These are phyloP conservation scores for Anastatus disparis DNA, from an alignment of 1,140 invertebrate genomes.

Conservation along the genomic window DNA sequence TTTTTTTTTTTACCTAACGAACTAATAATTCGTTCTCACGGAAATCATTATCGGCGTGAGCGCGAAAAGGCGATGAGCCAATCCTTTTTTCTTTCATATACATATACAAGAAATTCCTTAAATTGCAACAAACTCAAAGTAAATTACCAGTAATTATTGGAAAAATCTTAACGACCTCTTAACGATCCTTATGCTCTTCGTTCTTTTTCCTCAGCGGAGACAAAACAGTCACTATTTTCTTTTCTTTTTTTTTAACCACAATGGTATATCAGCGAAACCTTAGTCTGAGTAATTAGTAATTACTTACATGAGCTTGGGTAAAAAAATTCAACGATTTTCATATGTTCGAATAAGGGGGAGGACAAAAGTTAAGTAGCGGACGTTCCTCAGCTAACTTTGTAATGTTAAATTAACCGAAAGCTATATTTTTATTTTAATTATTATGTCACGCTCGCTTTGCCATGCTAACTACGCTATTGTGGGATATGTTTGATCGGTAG, in stretches of 20 bases:
- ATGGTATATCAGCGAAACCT: too few species aligned
- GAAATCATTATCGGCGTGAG: constrained; percentile 46
- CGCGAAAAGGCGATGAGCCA: not conserved
- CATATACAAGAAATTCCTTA: constrained; percentile 6
- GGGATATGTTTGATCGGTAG: constrained; percentile 18
- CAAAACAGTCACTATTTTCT: constrained; percentile 6
- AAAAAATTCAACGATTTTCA: constrained; percentile 24
- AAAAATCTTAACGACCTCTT: constrained; percentile 32
- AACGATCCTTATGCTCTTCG: not conserved
- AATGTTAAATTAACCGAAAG: constrained; percentile 48
- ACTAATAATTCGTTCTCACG: constrained; percentile 48
- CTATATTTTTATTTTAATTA: constrained; percentile 49
- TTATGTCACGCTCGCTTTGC: constrained; percentile 9
- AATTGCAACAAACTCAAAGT: constrained; percentile 16
- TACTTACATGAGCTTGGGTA: not conserved
- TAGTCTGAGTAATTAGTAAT: constrained; percentile 14
- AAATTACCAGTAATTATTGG: constrained; percentile 22
- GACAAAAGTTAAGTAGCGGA: not conserved
- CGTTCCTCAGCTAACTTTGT: not conserved
- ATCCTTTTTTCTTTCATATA: too few species aligned
- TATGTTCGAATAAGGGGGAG: not conserved
- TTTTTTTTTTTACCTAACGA: constrained; percentile 43
- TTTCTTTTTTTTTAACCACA: not conserved
- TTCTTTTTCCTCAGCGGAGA: not conserved
- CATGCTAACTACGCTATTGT: constrained; percentile 33